Base-by-base conservation (phyloP, 1,140 invertebrate genomes). In the Bombus pascuorum region DNA sequence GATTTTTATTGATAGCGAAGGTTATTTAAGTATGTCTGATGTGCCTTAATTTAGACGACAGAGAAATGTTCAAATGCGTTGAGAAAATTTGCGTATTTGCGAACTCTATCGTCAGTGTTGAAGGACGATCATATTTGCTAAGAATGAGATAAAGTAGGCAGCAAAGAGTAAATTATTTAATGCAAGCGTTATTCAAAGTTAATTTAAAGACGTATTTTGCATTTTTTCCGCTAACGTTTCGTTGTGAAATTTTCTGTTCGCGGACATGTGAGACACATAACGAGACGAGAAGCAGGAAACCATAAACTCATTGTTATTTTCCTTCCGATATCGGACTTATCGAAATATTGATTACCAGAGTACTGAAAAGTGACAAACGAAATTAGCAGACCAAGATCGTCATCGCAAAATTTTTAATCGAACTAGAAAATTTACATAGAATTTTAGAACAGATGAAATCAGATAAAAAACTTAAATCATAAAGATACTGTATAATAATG, bases 181-280 rank as follows among this genome's bases (percentile, higher is more conserved):
- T 39, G 18, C 47, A 10, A 32, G 18, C 47, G 18, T 22, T 22
- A 22, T 53, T 53, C 47, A 22, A 22, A 72, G 42, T 32, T 89
- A 89, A 88, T 89, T 86, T 75, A 78, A 82, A 44, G 75, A n/a
- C 53, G 68, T 37, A 70, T 59, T 89, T 89, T 80, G 75, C 68
- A 18, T 37, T 66, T 65, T 32, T 18, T 66, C 53, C 70, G 44
- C 53, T 65, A 47, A 88, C 62, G 37, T 79, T 82, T 34, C 59
- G 10, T 28, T 37, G 44, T 57, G 77, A 4, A 28, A 44, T 76
- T 72, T 25, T 15, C 18, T 25, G 66, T 25, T 10, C 25, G 5
- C 34, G 42, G 12, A 12, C 32, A 78, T 79, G 80, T 73, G 84
- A 72, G 59, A 44, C 32, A 83, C 70, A 81, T 82, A 76, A 76